These are phyloP conservation scores for Agriopis leucophaearia DNA, from an alignment of 2,888 invertebrate species.

Conservation along the genomic window DNA sequence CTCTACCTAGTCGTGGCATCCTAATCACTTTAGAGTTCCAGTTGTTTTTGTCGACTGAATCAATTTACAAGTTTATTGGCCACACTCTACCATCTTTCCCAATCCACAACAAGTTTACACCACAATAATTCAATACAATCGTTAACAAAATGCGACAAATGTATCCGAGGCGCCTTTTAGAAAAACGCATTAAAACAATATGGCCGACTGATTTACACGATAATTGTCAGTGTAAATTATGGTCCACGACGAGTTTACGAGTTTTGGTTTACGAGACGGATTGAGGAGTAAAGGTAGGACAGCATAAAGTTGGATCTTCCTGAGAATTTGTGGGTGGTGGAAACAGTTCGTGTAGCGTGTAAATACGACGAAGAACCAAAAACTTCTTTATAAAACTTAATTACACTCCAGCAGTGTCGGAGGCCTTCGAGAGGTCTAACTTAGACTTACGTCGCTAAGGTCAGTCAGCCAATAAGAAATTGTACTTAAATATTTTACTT, in stretches of 20 bases:
- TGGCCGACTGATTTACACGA: conserved; percentile 62
- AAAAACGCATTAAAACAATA: conserved; percentile 50
- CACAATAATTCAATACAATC: conserved; percentile 36
- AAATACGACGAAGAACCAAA: neutral
- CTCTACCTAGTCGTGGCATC: neutral
- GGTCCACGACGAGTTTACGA: conserved; percentile 75
- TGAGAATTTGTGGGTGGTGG: neutral
- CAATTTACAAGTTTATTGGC: conserved; percentile 9
- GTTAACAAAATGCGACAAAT: conserved; percentile 47
- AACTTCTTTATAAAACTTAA: neutral
- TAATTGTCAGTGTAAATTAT: conserved; percentile 70
- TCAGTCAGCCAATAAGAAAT: too few species aligned
- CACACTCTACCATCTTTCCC: neutral
- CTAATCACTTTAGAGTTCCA: neutral
- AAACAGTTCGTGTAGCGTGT: neutral
- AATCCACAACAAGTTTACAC: conserved; percentile 26
- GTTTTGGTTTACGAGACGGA: conserved; percentile 56
- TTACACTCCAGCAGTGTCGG: too few species aligned
- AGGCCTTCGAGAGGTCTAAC: too few species aligned
- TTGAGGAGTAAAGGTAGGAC: conserved; percentile 14
- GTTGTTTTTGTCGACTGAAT: neutral
- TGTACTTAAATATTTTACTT: too few species aligned
- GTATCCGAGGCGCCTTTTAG: conserved; percentile 42
- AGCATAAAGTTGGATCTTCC: conserved; percentile 2
- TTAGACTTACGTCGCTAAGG: too few species aligned